Evolutionary conservation across 2,888 invertebrate genomes (phyloP).

Genomic region (Stenurella melanura): DNA sequence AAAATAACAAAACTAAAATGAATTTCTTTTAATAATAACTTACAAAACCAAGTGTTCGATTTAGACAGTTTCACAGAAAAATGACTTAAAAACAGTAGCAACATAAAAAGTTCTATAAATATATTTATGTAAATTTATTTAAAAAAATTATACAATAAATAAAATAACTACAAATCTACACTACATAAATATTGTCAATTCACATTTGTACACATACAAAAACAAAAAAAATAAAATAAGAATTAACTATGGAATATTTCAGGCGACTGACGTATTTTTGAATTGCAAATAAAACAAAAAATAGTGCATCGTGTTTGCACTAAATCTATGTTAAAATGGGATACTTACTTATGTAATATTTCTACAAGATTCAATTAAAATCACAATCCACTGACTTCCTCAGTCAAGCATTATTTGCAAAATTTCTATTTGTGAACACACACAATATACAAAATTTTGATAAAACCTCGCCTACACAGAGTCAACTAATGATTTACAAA

Average conservation of each 20-base stretch:
- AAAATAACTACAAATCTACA: conserved; percentile 37
- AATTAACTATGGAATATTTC: conserved; percentile 16
- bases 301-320: conserved; percentile 44
- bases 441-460: conserved; percentile 4
- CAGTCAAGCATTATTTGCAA: conserved; percentile 46
- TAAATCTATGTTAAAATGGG: conserved; percentile 41
- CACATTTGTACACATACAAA: conserved; percentile 46
- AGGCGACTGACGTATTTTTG: conserved; percentile 14
- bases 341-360: conserved; percentile 39
- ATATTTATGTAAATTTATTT: conserved; percentile 36
- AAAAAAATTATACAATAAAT: conserved; percentile 38
- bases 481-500: background rate
- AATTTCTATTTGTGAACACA: conserved; percentile 41
- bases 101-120: conserved; percentile 28
- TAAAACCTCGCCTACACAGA: conserved; percentile 10
- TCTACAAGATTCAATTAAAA: conserved; percentile 59
- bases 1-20: background rate
- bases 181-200: conserved; percentile 46
- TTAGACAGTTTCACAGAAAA: background rate
- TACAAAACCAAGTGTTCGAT: background rate
- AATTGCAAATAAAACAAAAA: conserved; percentile 45
- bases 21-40: background rate
- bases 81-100: conserved; percentile 17
- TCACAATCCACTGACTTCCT: conserved; percentile 62
- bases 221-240: conserved; percentile 25